Evolutionary conservation across 2,797 vertebrate genomes (phyloP).

Genomic region (Smutsia temminckii): DNA sequence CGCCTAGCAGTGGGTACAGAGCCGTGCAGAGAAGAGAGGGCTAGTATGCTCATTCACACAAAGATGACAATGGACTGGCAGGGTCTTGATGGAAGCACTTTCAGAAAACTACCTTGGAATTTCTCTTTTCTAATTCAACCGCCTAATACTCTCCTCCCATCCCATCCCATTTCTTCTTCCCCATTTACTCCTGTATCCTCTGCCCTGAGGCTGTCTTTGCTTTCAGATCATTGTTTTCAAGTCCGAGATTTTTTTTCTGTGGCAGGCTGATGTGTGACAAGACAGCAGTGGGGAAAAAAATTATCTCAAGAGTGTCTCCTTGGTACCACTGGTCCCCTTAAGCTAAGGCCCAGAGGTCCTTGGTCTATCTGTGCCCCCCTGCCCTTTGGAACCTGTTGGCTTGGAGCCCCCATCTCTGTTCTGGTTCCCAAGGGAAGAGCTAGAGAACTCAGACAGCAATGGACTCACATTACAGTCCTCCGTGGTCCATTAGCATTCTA

Average conservation of each 20-base stretch:
- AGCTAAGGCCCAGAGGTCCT: background rate
- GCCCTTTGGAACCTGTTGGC: rapidly evolving
- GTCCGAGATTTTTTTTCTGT: background rate
- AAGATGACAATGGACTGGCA: background rate
- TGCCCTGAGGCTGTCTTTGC: background rate
- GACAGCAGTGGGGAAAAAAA: background rate
- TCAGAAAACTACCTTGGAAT: background rate
- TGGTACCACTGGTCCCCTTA: background rate
- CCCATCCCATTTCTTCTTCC: background rate
- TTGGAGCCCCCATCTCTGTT: background rate
- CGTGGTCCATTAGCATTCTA: background rate
- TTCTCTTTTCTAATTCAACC: background rate
- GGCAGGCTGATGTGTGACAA: background rate
- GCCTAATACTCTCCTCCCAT: background rate
- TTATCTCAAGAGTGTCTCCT: background rate
- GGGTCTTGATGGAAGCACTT: background rate
- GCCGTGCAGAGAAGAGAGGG: no score
- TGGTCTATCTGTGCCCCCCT: background rate
- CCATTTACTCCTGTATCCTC: background rate
- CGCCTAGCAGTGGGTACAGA: rapidly evolving
- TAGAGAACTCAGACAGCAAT: background rate
- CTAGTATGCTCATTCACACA: background rate
- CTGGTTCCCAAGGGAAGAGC: background rate
- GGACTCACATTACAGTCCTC: background rate
- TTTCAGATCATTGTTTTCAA: background rate